Base-by-base conservation (phyloP, 2,888 invertebrate species). In the Drepana falcataria region DNA sequence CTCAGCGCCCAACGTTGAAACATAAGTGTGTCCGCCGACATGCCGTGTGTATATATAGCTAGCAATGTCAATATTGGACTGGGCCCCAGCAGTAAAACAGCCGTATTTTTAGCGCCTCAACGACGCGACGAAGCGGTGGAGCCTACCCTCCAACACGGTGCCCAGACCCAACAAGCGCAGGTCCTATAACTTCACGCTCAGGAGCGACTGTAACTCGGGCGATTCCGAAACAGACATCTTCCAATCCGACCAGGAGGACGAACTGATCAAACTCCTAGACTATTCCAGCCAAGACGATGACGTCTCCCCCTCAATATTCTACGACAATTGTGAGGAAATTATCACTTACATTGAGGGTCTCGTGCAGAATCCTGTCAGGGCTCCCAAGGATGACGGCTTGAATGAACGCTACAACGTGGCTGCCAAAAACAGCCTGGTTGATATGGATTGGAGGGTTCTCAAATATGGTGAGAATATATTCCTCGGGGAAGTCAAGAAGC, bases 161-260 rank as follows among this genome's bases (percentile, higher is more conserved):
- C 81, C 81, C 2, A 73, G 75, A 53, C 76, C 74, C 59, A 65
- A 68, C 58, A 81, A 85, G 57, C 75, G 88, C 21, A 72, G 79
- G 9, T 84, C 85, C 2, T 59, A 79, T 51, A 78, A 78, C 55
- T 57, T 80, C 47, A 67, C 73, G 40, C 59, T 74, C 35, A 69
- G 65, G 51, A 67, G 57, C 51, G 87, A 85, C 37, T 85, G 86
- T 65, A 85, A 85, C 63, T 86, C 87, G 0, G 87, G 88, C 63
- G 94, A 94, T 81, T 95, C 94, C 40, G 95, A 95, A 81, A 94
- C 94, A 51, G 95, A 95, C 78, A 92, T 95, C 91, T 94, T 94
- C 91, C 93, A 94, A 78, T 95, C 95, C 34, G 95, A 95, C 79
- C 95, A 95, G 84, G 95, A 95, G 76, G 95, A 95, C 65, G 95